Conservation (phyloP, 2,888 invertebrate species). For the Hypselothyrea guttata region DNA sequence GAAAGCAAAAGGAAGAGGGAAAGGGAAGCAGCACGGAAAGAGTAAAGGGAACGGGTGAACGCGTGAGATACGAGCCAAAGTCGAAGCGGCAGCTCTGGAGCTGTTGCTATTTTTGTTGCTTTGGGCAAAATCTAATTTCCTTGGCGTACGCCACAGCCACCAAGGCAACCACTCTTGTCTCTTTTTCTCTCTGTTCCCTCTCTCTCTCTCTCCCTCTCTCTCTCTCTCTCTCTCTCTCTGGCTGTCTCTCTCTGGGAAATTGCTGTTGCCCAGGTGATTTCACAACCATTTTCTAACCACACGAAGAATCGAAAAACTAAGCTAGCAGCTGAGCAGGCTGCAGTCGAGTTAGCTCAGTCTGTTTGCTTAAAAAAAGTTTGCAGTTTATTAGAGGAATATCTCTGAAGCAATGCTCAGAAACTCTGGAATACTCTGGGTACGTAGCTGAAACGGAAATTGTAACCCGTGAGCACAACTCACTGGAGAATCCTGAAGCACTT, state of each 20-base stretch:
- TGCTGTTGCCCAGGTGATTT: conserved; percentile 20
- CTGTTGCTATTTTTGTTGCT: conserved; percentile 1
- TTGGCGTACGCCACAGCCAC: conserved; percentile 39
- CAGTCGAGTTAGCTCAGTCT: too few species aligned
- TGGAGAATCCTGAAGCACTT: too few species aligned
- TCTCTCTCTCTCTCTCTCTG: conserved; percentile 10
- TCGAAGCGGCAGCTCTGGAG: background rate
- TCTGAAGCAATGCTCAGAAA: too few species aligned
- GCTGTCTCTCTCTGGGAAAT: conserved; percentile 3
- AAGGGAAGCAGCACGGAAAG: too few species aligned
- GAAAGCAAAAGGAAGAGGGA: background rate
- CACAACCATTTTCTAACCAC: too few species aligned
- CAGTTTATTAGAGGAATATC: too few species aligned
- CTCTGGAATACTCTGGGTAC: too few species aligned
- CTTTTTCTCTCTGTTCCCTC: conserved; percentile 4
- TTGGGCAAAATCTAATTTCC: conserved; percentile 67
- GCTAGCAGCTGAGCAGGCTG: too few species aligned
- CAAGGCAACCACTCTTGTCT: conserved; percentile 30
- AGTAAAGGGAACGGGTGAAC: background rate
- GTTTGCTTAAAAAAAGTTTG: too few species aligned
- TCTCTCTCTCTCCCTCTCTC: conserved; percentile 4
- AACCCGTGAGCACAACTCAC: too few species aligned
- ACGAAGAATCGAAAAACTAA: too few species aligned
- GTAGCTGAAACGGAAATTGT: too few species aligned
- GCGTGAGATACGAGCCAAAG: background rate